Base-by-base conservation (phyloP, 37 sponge, comb jelly and placozoan species). In the Halisarca cf. caerulea region DNA sequence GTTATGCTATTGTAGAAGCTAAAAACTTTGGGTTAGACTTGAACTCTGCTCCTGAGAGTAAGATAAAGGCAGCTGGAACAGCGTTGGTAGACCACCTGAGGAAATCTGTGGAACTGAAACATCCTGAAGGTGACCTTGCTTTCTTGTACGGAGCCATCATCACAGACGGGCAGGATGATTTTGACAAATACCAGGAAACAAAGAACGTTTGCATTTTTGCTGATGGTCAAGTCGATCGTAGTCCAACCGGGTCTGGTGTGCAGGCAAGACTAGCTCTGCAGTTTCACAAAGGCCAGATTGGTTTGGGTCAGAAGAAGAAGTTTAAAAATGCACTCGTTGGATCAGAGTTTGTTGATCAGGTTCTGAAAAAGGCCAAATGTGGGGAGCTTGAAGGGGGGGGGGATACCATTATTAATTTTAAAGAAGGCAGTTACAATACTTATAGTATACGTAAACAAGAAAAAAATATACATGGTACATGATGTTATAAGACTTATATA, bases 221-320 rank as follows among this genome's bases (percentile, higher is more conserved):
- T 37, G 92, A 95, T 9, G 75, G 84, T n/a, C 87, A 95, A 57
- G 89, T 93, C 28, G 94, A 94, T 34, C 88, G 97, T 1, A 87
- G 86, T 70, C 92, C 94, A 1, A 85, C 87, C 79, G 97, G 97
- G 30, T 96, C 97, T 35, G 97, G 97, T 11, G 85, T 85, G 5
- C 79, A 85, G 40, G 92, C 94, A 0, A 83, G 90, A 33, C 51
- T 89, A 37, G 97, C 92, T 24, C 42, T 94, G 17, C 94, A 93
- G 77, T 89, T 86, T 66, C 90, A 87, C 91, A 90, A 90, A 70
- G 74, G 78, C 0, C 85, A 68, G 7, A 84, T 93, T 17, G 68
- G 85, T 43, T 33, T 90, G 44, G 92, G 86, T 58, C 57, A 88
- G 28, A 20, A 30, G 59, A 90, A 70, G 62, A 59, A 9, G 40